A percentile compares a stretch with the other conserved stretches of the same genome.
These are phyloP conservation scores for Macrotis lagotis DNA, from an alignment of 2,113 vertebrate genomes.

Conservation along the genomic window DNA sequence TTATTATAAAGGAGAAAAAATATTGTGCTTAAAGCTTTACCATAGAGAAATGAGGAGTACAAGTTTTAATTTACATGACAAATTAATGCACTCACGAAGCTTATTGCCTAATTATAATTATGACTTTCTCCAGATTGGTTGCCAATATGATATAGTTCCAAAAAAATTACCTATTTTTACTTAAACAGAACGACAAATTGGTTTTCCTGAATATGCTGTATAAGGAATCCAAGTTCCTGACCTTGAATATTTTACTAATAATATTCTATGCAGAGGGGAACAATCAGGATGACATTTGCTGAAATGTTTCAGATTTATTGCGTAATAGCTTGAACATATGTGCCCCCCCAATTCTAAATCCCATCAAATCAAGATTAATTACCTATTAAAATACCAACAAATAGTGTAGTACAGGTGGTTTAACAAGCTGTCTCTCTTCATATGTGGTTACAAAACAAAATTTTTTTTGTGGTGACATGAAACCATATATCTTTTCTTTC, in stretches of 20 bases:
- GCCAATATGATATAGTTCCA: conserved; percentile 83
- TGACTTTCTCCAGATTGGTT: conserved; percentile 76
- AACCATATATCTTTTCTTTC: conserved; percentile 58
- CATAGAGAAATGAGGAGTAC: background rate
- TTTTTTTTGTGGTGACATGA: conserved; percentile 48
- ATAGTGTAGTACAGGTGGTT: conserved; percentile 79
- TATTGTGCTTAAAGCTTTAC: conserved; percentile 49
- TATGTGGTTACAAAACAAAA: conserved; percentile 53
- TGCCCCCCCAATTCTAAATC: conserved; percentile 85
- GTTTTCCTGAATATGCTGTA: conserved; percentile 81
- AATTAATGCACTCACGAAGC: conserved; percentile 66
- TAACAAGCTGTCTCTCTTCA: conserved; percentile 61
- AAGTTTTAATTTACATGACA: conserved; percentile 57
- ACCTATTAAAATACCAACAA: conserved; percentile 83
- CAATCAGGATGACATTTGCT: conserved; percentile 85
- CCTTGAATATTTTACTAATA: conserved; percentile 85
- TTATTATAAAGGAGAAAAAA: conserved; percentile 59
- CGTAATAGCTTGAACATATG: conserved; percentile 85
- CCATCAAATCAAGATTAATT: conserved; percentile 88
- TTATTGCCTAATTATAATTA: conserved; percentile 69
- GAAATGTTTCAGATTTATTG: conserved; percentile 86
- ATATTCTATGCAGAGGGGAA: conserved; percentile 85
- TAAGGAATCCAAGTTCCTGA: conserved; percentile 87
- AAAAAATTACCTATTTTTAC: conserved; percentile 80
- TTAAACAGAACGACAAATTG: conserved; percentile 84